Conservation (phyloP, 2,888 invertebrate genomes). For the Heteropelma amictum region DNA sequence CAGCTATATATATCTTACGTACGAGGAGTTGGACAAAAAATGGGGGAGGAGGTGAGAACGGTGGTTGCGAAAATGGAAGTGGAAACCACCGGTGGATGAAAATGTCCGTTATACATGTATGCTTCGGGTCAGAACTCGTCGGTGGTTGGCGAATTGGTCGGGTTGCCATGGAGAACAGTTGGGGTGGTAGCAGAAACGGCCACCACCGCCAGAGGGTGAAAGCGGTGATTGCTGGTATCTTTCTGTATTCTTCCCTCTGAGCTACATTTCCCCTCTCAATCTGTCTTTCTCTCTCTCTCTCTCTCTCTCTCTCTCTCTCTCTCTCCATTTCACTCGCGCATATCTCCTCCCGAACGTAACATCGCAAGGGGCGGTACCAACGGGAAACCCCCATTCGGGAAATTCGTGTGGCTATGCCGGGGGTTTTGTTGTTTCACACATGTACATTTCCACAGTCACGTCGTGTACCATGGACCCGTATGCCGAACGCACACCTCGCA, state of each 20-base stretch:
- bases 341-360: slow-evolving; percentile 5
- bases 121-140: slow-evolving; percentile 69
- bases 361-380: slow-evolving; percentile 61
- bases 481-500: too few relatives aligned
- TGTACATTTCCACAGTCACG: neutral
- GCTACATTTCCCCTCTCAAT: neutral
- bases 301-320: neutral
- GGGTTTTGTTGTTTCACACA: slow-evolving; percentile 16
- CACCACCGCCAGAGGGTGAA: slow-evolving; percentile 65
- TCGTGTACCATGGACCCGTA: too few relatives aligned
- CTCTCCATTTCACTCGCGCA: neutral
- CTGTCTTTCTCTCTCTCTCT: neutral
- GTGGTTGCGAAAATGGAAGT: slow-evolving; percentile 49
- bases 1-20: neutral
- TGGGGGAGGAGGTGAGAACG: slow-evolving; percentile 29
- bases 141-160: slow-evolving; percentile 75
- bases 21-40: slow-evolving; percentile 33
- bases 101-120: slow-evolving; percentile 53
- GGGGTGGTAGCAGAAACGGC: slow-evolving; percentile 66
- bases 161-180: slow-evolving; percentile 75
- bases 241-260: too few relatives aligned
- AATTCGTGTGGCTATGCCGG: slow-evolving; percentile 72
- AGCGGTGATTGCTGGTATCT: slow-evolving; percentile 8
- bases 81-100: slow-evolving; percentile 43
- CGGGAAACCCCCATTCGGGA: slow-evolving; percentile 75